Percentiles rank a stretch among this genome's conserved stretches.
Conservation (phyloP, 2,113 vertebrate species). For the Semnornis frantzii region DNA sequence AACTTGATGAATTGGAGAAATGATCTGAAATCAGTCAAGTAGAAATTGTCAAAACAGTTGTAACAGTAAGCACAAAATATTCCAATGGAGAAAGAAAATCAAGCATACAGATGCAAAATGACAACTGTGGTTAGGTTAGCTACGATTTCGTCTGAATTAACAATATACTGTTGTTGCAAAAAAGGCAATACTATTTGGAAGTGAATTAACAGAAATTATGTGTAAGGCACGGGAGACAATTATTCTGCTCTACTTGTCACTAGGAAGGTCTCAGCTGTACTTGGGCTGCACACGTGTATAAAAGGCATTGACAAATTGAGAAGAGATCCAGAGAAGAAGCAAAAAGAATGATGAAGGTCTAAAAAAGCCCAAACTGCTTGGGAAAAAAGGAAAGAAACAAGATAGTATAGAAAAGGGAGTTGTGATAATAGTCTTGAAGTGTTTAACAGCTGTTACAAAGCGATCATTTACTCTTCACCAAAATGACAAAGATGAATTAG, state of each 20-base stretch:
- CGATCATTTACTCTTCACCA: not conserved
- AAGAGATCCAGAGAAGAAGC: not conserved
- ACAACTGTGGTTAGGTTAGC: not conserved
- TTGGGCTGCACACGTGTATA: not conserved
- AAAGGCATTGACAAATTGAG: not conserved
- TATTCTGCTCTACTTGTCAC: conserved; percentile 58
- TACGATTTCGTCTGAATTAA: not conserved
- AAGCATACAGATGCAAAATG: not conserved
- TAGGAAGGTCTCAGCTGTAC: conserved; percentile 35
- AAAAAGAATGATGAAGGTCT: not conserved
- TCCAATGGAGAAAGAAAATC: not conserved
- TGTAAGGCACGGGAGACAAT: conserved; percentile 26
- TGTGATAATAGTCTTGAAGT: not conserved
- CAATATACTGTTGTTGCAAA: not conserved
- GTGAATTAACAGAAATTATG: conserved; percentile 17
- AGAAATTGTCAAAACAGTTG: not conserved
- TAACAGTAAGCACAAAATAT: not conserved
- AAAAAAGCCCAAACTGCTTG: not conserved
- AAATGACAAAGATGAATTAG: not conserved
- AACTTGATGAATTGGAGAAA: not conserved
- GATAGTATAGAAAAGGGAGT: not conserved
- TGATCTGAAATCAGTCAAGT: not conserved
- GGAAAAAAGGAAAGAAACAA: not conserved
- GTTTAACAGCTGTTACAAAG: not conserved
- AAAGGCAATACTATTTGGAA: conserved; percentile 13